A percentile compares a stretch with the other conserved stretches of the same genome.
phyloP scores from a whole-genome alignment of 1,140 invertebrate species.

The Euschistus heros region DNA sequence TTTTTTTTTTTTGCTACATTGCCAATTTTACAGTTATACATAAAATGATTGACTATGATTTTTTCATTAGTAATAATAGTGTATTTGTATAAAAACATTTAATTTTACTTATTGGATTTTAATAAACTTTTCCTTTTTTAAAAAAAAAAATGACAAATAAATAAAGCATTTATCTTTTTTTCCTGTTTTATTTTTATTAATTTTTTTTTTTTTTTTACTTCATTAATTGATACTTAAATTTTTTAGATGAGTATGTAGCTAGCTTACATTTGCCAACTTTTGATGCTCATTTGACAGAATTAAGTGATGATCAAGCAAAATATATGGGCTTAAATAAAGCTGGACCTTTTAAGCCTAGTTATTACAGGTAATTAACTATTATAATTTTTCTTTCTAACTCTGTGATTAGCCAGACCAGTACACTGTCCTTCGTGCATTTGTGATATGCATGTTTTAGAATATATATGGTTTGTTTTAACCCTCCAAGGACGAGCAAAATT shows the following conservation, averaged over 20 bases:
- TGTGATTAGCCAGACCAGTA: too few relatives aligned
- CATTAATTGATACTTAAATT: slow-evolving; percentile 14
- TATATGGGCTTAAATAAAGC: slow-evolving; percentile 95
- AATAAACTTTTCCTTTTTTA: background rate
- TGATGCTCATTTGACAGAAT: slow-evolving; percentile 91
- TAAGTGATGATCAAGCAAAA: slow-evolving; percentile 93
- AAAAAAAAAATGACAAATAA: too few relatives aligned
- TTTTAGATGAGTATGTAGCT: slow-evolving; percentile 90
- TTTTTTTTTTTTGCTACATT: too few relatives aligned
- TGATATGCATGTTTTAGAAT: too few relatives aligned
- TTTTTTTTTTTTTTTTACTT: background rate
- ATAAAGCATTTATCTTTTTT: background rate
- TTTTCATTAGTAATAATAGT: too few relatives aligned
- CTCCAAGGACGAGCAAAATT: too few relatives aligned
- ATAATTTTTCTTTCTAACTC: too few relatives aligned
- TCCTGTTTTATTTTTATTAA: background rate
- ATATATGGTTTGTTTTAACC: too few relatives aligned
- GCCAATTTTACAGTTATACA: background rate
- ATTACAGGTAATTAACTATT: slow-evolving; percentile 64
- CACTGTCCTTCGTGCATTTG: too few relatives aligned
- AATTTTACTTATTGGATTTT: background rate
- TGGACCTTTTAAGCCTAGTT: slow-evolving; percentile 96
- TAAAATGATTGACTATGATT: too few relatives aligned
- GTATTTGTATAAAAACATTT: too few relatives aligned
- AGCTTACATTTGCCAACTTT: slow-evolving; percentile 91